Base-by-base conservation (phyloP, 2,888 invertebrate species). In the Glyphotaelius pellucidus region DNA sequence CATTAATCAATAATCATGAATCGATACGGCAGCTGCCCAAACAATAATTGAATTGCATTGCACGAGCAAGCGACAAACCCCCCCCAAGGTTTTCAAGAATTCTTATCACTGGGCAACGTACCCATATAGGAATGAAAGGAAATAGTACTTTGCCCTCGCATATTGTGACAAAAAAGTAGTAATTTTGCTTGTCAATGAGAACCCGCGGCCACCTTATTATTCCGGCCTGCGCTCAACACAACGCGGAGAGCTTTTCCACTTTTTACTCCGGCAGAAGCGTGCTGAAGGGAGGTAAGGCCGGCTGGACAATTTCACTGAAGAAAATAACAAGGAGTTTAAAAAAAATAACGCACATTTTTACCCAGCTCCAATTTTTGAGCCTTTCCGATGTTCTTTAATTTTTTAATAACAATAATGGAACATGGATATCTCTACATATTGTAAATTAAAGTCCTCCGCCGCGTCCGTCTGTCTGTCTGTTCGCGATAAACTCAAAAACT, bases 81-180 rank as follows among this genome's bases (percentile, higher is more conserved):
- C n/a, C 67, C 25, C 7, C 67, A 67, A 67, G n/a, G 67, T 9
- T 67, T 67, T 67, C 67, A 25, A 67, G 25, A 67, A 25, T n/a
- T n/a, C 67, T 9, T 67, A 67, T 67, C 67, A n/a, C 25, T n/a
- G 67, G 25, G 9, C n/a, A 2, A 67, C 19, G 47, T 47, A 47
- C 47, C 47, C 47, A 15, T 3, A 2, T 9, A n/a, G 67, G 67
- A 25, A 67, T 19, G 9, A 67, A 67, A 67, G 67, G 25, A 67
- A 67, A 67, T 67, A 67, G 25, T 67, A 67, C 67, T 67, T 67
- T 67, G 67, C 35, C 83, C 83, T 83, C 38, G 83, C 32, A 83
- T 83, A 19, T 83, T 87, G 30, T 67, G 67, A 67, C 47, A 87
- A 87, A 87, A 86, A 87, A 87, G 87, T 87, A 19, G 87, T 87